Evolutionary conservation across 2,797 vertebrate genomes (phyloP).

Genomic region (Pogonophryne albipinna): DNA sequence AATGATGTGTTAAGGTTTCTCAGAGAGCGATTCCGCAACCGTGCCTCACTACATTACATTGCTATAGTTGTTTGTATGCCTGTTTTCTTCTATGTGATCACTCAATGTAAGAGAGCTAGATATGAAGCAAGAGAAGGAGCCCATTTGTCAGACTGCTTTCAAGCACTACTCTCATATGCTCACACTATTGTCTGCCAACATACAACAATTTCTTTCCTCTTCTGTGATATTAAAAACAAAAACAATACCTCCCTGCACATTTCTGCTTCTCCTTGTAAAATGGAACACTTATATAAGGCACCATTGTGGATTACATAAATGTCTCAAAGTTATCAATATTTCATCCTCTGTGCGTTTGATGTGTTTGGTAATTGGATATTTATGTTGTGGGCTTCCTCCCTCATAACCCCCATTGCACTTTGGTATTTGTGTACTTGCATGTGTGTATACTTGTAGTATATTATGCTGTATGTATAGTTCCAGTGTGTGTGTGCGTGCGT

Average conservation of each 20-base stretch:
- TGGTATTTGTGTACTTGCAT: constrained; percentile 49
- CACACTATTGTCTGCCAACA: constrained; percentile 55
- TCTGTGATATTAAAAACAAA: constrained; percentile 48
- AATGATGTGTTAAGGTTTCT: not conserved
- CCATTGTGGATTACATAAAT: constrained; percentile 86
- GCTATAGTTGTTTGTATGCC: constrained; percentile 15
- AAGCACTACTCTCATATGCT: constrained; percentile 46
- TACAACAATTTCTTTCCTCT: constrained; percentile 56
- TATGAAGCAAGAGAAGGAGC: constrained; percentile 15
- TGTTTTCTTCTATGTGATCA: constrained; percentile 12
- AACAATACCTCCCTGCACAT: constrained; percentile 77
- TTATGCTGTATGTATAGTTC: constrained; percentile 10
- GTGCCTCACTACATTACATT: not conserved
- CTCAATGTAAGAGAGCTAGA: constrained; percentile 2
- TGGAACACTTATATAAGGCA: constrained; percentile 85
- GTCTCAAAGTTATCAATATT: constrained; percentile 86
- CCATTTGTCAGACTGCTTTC: constrained; percentile 37
- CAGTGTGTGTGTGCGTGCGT: constrained; percentile 1
- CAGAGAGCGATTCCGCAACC: not conserved
- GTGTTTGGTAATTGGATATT: constrained; percentile 86
- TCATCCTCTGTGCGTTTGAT: constrained; percentile 84
- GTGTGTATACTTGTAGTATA: constrained; percentile 37
- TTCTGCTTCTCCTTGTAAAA: constrained; percentile 73
- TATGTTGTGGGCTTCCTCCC: constrained; percentile 78
- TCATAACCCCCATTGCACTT: constrained; percentile 56